Evolutionary conservation across 2,113 vertebrate genomes (phyloP).

Genomic region (Lagopus leucura): DNA sequence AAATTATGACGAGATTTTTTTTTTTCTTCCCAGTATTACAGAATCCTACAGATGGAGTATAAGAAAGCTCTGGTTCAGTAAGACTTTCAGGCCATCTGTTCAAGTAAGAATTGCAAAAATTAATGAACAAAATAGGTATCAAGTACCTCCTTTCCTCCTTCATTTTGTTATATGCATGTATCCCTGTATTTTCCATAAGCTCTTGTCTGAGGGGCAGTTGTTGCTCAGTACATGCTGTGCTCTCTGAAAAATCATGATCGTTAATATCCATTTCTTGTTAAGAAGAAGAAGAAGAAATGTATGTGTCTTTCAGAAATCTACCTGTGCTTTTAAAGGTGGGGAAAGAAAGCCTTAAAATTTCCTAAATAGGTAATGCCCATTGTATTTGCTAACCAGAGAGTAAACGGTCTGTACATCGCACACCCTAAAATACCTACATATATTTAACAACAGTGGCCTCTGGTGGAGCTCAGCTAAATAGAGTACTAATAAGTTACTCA

Average conservation of each 20-base stretch:
- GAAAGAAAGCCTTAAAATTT: neutral
- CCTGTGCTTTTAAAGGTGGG: neutral
- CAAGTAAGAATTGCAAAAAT: neutral
- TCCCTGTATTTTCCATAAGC: neutral
- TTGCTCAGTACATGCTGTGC: neutral
- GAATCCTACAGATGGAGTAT: neutral
- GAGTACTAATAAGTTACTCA: neutral
- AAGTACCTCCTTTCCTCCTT: neutral
- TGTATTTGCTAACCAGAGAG: neutral
- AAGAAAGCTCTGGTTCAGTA: neutral
- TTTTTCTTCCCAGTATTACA: neutral
- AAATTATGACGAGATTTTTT: neutral
- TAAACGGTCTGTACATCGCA: neutral
- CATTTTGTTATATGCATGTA: neutral
- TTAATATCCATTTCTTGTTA: neutral
- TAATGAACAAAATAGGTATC: neutral
- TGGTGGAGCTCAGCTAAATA: conserved; percentile 56
- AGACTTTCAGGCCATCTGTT: neutral
- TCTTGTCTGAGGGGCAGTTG: neutral
- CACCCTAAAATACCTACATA: neutral
- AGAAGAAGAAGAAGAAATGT: conserved; percentile 5
- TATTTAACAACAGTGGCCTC: conserved; percentile 73
- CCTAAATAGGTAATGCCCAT: neutral
- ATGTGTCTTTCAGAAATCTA: neutral
- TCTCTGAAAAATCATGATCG: neutral